Evolutionary conservation across 1,140 invertebrate species (phyloP), one percentile per base, ranked within the genome.

Genomic region (Drosophila kohkoa): DNA sequence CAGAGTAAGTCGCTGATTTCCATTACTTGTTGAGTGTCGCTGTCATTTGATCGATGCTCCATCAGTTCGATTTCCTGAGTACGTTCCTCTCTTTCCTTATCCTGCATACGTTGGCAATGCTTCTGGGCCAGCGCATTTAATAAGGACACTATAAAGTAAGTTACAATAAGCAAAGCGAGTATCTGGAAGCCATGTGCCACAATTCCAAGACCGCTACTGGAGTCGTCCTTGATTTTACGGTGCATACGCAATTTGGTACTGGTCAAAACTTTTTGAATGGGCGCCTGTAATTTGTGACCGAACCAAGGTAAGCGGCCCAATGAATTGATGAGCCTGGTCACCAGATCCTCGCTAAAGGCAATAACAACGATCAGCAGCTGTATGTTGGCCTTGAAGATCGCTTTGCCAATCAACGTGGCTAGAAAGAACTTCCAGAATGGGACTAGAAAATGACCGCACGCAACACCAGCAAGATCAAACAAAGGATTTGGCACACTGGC

Each of bases 351-450:
- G 92, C 97, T 98, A 93, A 99, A 99, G 72, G 98, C 96, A 82
- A 99, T 96, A 62, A 99, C 99, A 8, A 99, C 98, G 93, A 99
- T 98, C 89, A 99, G 93, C 93, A 98, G 98, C 94, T 99, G 99
- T 90, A 99, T 97, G 92, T 99, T 98, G 96, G 99, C 99, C 94
- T 99, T 99, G 73, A 99, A 96, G 32, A 99, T 94, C 16, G 99
- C 99, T 93, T 99, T 99, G 16, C 99, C 99, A 67, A 99, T 96
- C 0, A 99, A 93, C 0, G 99, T 99, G 54, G 99, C 99, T 48
- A 98, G 98, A 92, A 99, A 99, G 93, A 99, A 99, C 48, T 98
- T 99, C 98, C 98, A 99, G 93, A 99, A 99, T 10, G 99, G 99
- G 79, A 99, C 98, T 28, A 99, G 94, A 93, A 99, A 99, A 93